Evolutionary conservation across 2,113 vertebrate species (phyloP).

Genomic region (Melanostigma gelatinosum): DNA sequence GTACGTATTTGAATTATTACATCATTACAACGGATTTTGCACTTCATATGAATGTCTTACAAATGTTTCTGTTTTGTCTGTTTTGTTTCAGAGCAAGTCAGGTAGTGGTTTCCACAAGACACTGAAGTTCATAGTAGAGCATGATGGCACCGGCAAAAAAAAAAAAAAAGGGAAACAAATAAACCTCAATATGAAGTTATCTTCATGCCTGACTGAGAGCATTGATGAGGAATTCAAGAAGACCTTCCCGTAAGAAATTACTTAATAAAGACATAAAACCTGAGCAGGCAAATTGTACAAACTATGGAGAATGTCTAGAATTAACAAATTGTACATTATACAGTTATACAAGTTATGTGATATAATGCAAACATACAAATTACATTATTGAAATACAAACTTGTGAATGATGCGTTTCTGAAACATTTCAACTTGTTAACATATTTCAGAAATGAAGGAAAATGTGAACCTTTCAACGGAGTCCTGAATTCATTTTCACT

Average conservation of each 20-base stretch:
- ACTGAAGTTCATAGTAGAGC: constrained; percentile 27
- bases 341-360: not conserved
- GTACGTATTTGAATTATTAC: constrained; percentile 15
- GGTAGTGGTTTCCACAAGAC: not conserved
- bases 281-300: not conserved
- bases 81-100: not conserved
- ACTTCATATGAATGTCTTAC: not conserved
- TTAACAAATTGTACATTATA: not conserved
- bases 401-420: not conserved
- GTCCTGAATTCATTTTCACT: constrained; percentile 46
- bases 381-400: not conserved
- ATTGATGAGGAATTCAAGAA: constrained; percentile 62
- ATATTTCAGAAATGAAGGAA: constrained; percentile 56
- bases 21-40: not conserved
- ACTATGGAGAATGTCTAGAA: not conserved
- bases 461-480: constrained; percentile 19
- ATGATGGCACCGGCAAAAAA: constrained; percentile 17
- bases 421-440: not conserved
- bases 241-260: constrained; percentile 56
- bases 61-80: not conserved
- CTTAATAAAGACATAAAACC: not conserved
- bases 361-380: not conserved
- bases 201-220: constrained; percentile 40
- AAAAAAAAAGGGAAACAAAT: not conserved
- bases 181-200: constrained; percentile 43